Percentiles rank a stretch among this genome's conserved stretches.
Conservation (phyloP, 2,113 vertebrate species). For the Tyto alba region DNA sequence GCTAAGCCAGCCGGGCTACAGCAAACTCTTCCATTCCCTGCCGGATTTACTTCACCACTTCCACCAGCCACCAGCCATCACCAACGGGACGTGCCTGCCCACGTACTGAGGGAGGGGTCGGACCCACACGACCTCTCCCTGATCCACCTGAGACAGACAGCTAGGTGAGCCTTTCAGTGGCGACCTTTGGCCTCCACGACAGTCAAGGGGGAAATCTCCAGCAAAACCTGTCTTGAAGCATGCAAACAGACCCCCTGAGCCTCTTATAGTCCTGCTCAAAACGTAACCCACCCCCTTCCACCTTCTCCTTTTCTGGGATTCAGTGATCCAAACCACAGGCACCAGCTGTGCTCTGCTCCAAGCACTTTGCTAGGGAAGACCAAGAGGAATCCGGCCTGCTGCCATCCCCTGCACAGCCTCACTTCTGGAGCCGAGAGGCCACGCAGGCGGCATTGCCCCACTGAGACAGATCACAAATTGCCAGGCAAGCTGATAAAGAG, state of each 20-base stretch:
- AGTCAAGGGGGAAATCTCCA: neutral
- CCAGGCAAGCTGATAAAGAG: neutral
- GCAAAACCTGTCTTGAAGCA: neutral
- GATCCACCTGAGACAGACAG: too few species aligned
- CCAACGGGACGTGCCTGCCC: neutral
- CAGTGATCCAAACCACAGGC: neutral
- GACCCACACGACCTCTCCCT: neutral
- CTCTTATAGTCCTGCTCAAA: neutral
- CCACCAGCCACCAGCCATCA: neutral
- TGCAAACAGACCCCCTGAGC: neutral
- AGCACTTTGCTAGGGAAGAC: neutral
- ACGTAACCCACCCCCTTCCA: neutral
- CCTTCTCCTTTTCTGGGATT: neutral
- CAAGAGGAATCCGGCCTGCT: neutral
- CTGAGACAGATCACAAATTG: neutral
- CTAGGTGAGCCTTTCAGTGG: neutral
- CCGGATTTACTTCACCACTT: neutral
- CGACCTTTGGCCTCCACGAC: neutral
- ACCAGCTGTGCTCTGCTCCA: neutral
- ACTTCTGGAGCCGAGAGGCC: neutral
- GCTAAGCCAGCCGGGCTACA: neutral
- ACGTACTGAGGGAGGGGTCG: rapidly evolving
- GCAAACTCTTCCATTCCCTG: neutral
- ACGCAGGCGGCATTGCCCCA: rapidly evolving
- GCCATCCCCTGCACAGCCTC: neutral